Percentiles rank a stretch among this genome's conserved stretches.
phyloP scores from a whole-genome alignment of 1,140 invertebrate species.

The Leptopilina clavipes region DNA sequence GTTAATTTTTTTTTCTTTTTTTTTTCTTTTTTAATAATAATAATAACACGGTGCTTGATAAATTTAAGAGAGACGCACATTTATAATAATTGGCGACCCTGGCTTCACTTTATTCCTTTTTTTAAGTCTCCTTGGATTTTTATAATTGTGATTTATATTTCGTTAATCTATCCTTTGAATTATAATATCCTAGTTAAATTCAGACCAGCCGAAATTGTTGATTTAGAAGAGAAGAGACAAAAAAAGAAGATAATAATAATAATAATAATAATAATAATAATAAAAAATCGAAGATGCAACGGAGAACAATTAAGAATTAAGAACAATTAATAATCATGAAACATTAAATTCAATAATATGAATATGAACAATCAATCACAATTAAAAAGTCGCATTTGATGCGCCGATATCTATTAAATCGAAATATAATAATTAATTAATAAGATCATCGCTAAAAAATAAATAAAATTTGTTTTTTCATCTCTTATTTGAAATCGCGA shows the following conservation, averaged over 20 bases:
- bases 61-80: slow-evolving; percentile 21
- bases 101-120: slow-evolving; percentile 35
- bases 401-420: slow-evolving; percentile 46
- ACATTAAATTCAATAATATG: slow-evolving; percentile 28
- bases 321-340: neutral
- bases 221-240: slow-evolving; percentile 60
- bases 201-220: slow-evolving; percentile 73
- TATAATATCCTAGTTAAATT: slow-evolving; percentile 70
- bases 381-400: slow-evolving; percentile 23
- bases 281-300: slow-evolving; percentile 38
- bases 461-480: slow-evolving; percentile 64
- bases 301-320: neutral
- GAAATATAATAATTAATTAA: slow-evolving; percentile 58
- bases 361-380: slow-evolving; percentile 30
- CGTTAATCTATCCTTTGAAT: slow-evolving; percentile 60
- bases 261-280: slow-evolving; percentile 4
- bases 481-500: slow-evolving; percentile 49
- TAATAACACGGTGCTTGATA: neutral
- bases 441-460: slow-evolving; percentile 66
- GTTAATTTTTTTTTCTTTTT: too few relatives aligned
- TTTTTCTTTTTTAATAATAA: neutral
- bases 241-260: slow-evolving; percentile 36
- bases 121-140: slow-evolving; percentile 17
- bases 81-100: neutral
- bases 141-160: slow-evolving; percentile 62